These are phyloP conservation scores for Trichoplusia ni DNA, from an alignment of 1,140 invertebrate genomes.

Conservation along the genomic window DNA sequence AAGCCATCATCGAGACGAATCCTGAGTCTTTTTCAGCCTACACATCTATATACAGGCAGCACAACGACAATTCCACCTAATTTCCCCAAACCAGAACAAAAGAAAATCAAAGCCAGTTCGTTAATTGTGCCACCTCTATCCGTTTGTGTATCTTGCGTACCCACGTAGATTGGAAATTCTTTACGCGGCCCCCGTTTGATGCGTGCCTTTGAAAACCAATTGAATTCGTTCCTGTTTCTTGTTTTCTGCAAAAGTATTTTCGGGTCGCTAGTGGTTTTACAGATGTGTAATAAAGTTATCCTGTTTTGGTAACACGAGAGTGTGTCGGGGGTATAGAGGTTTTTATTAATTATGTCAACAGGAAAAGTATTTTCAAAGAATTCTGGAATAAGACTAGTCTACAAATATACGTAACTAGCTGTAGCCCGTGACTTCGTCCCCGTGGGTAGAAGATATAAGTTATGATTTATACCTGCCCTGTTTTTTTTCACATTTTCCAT, in stretches of 20 bases:
- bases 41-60: no score
- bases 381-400: conserved; percentile 1
- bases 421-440: no score
- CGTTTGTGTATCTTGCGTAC: conserved; percentile 19
- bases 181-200: conserved; percentile 36
- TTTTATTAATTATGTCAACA: not conserved
- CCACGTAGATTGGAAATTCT: conserved; percentile 55
- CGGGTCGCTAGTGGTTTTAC: conserved; percentile 13
- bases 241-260: conserved; percentile 16
- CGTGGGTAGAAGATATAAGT: no score
- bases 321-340: no score
- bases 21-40: no score
- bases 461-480: no score
- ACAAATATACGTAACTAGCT: no score
- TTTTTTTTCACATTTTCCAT: no score
- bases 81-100: no score
- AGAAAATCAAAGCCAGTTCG: no score
- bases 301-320: not conserved
- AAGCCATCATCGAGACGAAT: no score
- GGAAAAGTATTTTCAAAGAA: not conserved
- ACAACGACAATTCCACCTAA: no score
- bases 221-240: conserved; percentile 50
- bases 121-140: not conserved
- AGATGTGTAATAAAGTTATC: not conserved
- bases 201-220: conserved; percentile 50